phyloP scores from a whole-genome alignment of 2,888 invertebrate species.

The Exephanes ischioxanthus region DNA sequence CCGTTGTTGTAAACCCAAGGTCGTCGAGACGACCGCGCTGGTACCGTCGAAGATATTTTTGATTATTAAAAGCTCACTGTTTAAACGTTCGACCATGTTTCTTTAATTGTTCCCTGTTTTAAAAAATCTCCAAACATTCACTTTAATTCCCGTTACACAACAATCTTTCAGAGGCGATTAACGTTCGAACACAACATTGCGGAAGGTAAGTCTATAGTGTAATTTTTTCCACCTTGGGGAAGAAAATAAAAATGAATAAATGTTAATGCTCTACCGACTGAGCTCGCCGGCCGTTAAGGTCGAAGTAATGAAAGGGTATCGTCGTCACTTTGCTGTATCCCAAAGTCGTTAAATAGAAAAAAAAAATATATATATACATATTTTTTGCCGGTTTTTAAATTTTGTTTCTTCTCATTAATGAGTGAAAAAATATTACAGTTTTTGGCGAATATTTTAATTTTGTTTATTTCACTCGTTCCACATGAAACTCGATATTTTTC shows the following conservation, averaged over 20 bases:
- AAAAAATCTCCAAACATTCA: not conserved
- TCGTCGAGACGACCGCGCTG: constrained; percentile 54
- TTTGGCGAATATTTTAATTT: too few relatives aligned
- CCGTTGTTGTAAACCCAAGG: constrained; percentile 65
- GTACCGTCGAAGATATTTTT: constrained; percentile 83
- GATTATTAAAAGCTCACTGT: constrained; percentile 84
- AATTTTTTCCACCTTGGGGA: not conserved
- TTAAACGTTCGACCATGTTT: constrained; percentile 79
- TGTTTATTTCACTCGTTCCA: not conserved
- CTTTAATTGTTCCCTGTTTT: not conserved
- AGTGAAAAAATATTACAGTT: too few relatives aligned
- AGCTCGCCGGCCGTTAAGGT: not conserved
- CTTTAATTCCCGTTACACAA: not conserved
- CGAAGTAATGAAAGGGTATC: not conserved
- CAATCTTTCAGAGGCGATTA: not conserved
- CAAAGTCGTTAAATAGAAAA: not conserved
- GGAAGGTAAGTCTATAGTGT: not conserved
- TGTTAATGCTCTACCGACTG: not conserved
- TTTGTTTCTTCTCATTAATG: too few relatives aligned
- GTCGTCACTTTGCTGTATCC: not conserved
- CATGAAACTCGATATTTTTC: not conserved
- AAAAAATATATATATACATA: too few relatives aligned
- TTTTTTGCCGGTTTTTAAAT: too few relatives aligned
- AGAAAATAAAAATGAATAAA: not conserved
- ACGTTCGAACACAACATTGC: not conserved